Evolutionary conservation across 2,888 invertebrate species (phyloP).

Genomic region (Encarsia formosa): DNA sequence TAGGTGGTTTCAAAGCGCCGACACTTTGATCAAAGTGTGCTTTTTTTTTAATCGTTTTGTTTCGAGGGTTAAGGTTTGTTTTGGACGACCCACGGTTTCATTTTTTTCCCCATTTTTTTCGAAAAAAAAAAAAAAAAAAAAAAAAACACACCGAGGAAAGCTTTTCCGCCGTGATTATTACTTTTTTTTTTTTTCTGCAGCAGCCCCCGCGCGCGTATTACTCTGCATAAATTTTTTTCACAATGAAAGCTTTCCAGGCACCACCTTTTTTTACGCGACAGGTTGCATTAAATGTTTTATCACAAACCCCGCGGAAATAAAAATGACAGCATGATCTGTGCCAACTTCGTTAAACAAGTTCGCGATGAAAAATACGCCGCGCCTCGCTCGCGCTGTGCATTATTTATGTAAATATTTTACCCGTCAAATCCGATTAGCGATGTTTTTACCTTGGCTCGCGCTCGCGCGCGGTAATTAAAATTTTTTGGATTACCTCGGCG

Average conservation of each 20-base stretch:
- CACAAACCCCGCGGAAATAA: slow-evolving; percentile 9
- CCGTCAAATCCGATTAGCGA: too few relatives aligned
- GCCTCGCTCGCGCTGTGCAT: too few relatives aligned
- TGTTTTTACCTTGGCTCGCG: too few relatives aligned
- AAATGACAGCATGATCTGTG: background rate
- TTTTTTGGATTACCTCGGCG: too few relatives aligned
- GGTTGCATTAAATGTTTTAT: slow-evolving; percentile 18
- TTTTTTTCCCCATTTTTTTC: too few relatives aligned
- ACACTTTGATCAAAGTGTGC: slow-evolving; percentile 24
- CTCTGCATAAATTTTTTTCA: slow-evolving; percentile 7
- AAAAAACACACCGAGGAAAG: too few relatives aligned
- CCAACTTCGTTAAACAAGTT: background rate
- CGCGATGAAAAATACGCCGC: background rate
- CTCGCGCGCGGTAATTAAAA: too few relatives aligned
- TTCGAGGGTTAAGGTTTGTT: too few relatives aligned
- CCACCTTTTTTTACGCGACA: slow-evolving; percentile 3
- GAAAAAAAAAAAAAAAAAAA: too few relatives aligned
- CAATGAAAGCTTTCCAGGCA: slow-evolving; percentile 6
- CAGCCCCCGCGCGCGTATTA: slow-evolving; percentile 4
- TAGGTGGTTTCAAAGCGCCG: slow-evolving; percentile 8
- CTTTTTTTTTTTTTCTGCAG: background rate
- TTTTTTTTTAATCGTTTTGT: too few relatives aligned
- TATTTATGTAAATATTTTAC: too few relatives aligned
- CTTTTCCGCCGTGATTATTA: too few relatives aligned
- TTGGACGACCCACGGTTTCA: background rate